phyloP scores from a whole-genome alignment of 2,113 vertebrate species.

The Tetrao urogallus region DNA sequence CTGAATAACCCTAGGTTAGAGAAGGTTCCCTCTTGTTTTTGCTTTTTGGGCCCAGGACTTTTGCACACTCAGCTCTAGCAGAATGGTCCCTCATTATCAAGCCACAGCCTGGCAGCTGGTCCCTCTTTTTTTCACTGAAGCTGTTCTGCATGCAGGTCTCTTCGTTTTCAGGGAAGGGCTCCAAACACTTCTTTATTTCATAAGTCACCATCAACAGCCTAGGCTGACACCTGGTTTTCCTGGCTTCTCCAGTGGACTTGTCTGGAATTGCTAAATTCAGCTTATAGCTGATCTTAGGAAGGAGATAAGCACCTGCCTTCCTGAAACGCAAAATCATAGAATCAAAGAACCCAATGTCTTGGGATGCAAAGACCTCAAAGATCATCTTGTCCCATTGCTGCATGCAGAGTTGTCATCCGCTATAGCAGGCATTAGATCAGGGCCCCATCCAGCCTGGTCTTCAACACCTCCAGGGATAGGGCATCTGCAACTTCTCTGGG shows the following conservation, averaged over 20 bases:
- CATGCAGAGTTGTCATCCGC: too few relatives aligned
- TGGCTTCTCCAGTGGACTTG: background rate
- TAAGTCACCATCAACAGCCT: background rate
- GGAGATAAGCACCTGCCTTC: background rate
- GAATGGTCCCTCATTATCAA: background rate
- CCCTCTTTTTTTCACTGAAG: background rate
- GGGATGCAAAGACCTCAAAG: too few relatives aligned
- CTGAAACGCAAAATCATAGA: background rate
- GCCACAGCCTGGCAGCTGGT: too few relatives aligned
- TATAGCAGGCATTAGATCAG: too few relatives aligned
- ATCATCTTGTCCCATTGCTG: too few relatives aligned
- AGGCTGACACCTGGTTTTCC: background rate
- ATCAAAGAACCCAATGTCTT: too few relatives aligned
- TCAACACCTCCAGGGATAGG: too few relatives aligned
- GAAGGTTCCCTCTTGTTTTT: background rate
- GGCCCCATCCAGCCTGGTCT: too few relatives aligned
- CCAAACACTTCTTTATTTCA: background rate
- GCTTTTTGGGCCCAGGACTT: background rate
- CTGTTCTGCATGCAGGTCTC: background rate
- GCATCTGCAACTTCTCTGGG: too few relatives aligned
- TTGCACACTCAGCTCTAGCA: background rate
- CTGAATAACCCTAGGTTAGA: background rate
- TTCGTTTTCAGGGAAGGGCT: background rate
- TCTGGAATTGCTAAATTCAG: background rate
- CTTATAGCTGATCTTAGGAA: background rate